Evolutionary conservation across 2,888 invertebrate species (phyloP).

Genomic region (Tipula confusa): DNA sequence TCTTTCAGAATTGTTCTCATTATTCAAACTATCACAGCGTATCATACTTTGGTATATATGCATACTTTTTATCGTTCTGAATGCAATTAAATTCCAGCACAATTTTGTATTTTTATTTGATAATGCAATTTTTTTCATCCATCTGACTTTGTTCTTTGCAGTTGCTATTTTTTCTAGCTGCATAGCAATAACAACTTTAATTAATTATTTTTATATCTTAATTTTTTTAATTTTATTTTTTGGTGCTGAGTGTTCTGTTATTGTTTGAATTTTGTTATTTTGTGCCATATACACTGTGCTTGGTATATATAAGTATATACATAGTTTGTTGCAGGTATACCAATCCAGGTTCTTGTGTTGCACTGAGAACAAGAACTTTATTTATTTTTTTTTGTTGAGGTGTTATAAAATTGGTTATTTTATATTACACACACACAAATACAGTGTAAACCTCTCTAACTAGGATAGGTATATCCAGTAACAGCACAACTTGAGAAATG

Average conservation of each 20-base stretch:
- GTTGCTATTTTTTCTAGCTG: background rate
- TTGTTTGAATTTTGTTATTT: background rate
- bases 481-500: background rate
- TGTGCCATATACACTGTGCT: too few species aligned
- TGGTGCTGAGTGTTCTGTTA: background rate
- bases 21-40: too few species aligned
- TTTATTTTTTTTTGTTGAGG: too few species aligned
- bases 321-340: background rate
- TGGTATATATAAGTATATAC: background rate
- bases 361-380: background rate
- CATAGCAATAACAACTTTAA: background rate
- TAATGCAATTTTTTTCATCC: background rate
- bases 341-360: background rate
- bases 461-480: background rate
- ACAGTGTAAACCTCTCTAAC: too few species aligned
- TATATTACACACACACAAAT: background rate
- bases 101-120: background rate
- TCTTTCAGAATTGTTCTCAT: too few species aligned
- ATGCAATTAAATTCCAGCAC: too few species aligned
- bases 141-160: background rate
- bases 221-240: too few species aligned
- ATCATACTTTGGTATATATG: too few species aligned
- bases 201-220: constrained; percentile 12
- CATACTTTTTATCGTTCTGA: too few species aligned
- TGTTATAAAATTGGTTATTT: background rate